Conservation (phyloP, 2,888 invertebrate genomes). For the Lordiphosa andalusiaca region DNA sequence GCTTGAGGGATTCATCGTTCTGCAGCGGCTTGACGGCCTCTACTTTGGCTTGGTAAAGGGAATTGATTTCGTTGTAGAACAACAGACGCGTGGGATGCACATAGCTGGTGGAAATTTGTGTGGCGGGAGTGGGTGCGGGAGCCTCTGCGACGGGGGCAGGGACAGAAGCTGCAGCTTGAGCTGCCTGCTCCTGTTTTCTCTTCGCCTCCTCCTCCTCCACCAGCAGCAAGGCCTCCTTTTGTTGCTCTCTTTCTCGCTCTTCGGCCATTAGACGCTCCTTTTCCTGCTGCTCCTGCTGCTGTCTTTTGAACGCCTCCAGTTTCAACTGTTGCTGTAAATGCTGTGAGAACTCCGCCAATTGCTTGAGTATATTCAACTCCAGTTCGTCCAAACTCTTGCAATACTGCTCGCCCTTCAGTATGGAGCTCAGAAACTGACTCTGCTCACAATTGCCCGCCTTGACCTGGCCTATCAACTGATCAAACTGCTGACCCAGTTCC, state of each 20-base stretch:
- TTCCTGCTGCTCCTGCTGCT: constrained; percentile 34
- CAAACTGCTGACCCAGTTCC: constrained; percentile 68
- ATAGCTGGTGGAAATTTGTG: constrained; percentile 64
- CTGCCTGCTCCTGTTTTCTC: not conserved
- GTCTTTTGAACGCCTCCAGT: constrained; percentile 40
- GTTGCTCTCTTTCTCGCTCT: constrained; percentile 24
- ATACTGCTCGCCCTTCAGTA: constrained; percentile 82
- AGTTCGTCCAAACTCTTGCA: constrained; percentile 81
- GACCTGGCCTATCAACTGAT: constrained; percentile 69
- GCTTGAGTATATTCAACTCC: constrained; percentile 77
- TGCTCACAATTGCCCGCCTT: constrained; percentile 80
- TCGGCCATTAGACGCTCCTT: constrained; percentile 10
- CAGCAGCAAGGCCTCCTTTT: constrained; percentile 10
- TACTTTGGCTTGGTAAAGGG: constrained; percentile 83
- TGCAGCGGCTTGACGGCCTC: constrained; percentile 83
- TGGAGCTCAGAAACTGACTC: constrained; percentile 23
- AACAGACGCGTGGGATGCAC: constrained; percentile 82
- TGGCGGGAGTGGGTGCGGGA: constrained; percentile 24
- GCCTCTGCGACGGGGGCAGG: not conserved
- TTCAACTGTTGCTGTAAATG: constrained; percentile 76
- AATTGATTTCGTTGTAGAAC: constrained; percentile 83
- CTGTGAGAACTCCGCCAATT: constrained; percentile 44
- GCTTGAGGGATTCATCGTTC: constrained; percentile 84
- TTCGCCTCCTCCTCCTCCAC: constrained; percentile 25
- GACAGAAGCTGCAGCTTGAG: constrained; percentile 8